Evolutionary conservation across 2,888 invertebrate genomes (phyloP).

Genomic region (Macaria notata): DNA sequence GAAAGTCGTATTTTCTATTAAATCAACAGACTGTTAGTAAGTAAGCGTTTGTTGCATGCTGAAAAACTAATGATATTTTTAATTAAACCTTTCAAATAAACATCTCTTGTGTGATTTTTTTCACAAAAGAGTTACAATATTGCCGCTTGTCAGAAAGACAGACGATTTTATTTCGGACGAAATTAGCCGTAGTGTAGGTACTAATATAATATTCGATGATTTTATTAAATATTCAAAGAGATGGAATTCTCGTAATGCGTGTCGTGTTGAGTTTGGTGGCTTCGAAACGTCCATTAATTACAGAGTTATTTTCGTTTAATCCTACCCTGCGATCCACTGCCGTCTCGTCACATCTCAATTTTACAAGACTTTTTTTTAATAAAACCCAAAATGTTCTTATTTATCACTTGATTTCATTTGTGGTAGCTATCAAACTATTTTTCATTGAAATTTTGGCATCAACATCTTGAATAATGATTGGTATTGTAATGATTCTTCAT

Average conservation of each 20-base stretch:
- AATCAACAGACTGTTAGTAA: too few relatives aligned
- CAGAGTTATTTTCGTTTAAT: slow-evolving; percentile 73
- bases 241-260: slow-evolving; percentile 60
- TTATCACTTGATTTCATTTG: slow-evolving; percentile 1
- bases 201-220: slow-evolving; percentile 40
- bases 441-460: not conserved
- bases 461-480: too few relatives aligned
- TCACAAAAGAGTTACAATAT: slow-evolving; percentile 12
- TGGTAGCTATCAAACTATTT: slow-evolving; percentile 3
- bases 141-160: slow-evolving; percentile 9
- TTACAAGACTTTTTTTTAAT: slow-evolving; percentile 48
- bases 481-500: too few relatives aligned
- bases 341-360: slow-evolving; percentile 60
- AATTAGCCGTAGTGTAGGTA: slow-evolving; percentile 20
- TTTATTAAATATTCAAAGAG: slow-evolving; percentile 42
- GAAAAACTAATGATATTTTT: too few relatives aligned
- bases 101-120: slow-evolving; percentile 9
- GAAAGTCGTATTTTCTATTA: too few relatives aligned
- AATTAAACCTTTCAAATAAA: not conserved
- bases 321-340: slow-evolving; percentile 65
- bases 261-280: slow-evolving; percentile 65
- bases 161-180: slow-evolving; percentile 23
- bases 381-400: slow-evolving; percentile 23
- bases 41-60: too few relatives aligned
- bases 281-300: slow-evolving; percentile 71